Evolutionary conservation across 2,113 vertebrate genomes (phyloP).

Genomic region (Sardina pilchardus): DNA sequence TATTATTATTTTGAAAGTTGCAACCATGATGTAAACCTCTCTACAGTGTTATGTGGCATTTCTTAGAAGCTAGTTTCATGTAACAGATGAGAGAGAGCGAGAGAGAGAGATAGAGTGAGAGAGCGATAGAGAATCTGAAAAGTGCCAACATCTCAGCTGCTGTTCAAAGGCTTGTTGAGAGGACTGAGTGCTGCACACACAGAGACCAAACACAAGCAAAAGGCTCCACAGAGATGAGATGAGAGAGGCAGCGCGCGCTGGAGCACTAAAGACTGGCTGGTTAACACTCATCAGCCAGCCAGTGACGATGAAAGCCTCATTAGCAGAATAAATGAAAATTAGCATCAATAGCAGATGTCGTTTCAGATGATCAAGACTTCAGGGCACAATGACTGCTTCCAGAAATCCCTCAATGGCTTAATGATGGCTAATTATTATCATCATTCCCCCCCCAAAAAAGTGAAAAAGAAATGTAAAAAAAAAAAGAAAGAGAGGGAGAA

Average conservation of each 20-base stretch:
- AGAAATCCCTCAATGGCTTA: constrained; percentile 14
- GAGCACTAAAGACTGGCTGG: not conserved
- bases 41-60: constrained; percentile 41
- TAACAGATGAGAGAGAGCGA: not conserved
- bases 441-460: not conserved
- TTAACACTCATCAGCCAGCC: not conserved
- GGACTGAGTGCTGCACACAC: not conserved
- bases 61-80: not conserved
- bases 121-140: not conserved
- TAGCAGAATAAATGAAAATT: constrained; percentile 7
- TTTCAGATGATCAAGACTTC: not conserved
- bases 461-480: not conserved
- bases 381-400: constrained; percentile 12
- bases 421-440: constrained; percentile 26
- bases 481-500: constrained; percentile 28
- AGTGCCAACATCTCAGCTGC: no score
- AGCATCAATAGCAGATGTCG: not conserved
- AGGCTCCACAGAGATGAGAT: not conserved
- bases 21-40: constrained; percentile 55
- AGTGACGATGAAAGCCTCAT: constrained; percentile 3
- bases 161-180: not conserved
- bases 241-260: not conserved
- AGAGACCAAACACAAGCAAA: not conserved
- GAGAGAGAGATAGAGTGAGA: not conserved
- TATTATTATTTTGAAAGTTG: constrained; percentile 19